Base-by-base conservation (phyloP, 2,113 vertebrate genomes). In the Tringa solitaria region DNA sequence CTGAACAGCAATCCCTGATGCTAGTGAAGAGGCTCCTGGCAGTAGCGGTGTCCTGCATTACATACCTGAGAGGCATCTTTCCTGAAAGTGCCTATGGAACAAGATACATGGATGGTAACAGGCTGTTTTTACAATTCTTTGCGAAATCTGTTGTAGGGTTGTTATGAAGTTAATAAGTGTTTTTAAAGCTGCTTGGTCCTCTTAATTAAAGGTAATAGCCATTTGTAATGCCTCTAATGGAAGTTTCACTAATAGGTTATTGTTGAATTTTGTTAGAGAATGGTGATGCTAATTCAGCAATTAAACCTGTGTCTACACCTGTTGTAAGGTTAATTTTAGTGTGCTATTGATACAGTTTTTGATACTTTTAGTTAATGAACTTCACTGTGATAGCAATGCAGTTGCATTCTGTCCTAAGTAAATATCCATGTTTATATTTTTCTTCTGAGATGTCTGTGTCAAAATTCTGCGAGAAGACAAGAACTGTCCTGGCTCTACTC, bases 11-110 rank as follows among this genome's bases (percentile, higher is more conserved):
- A 41, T 99, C 99, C 10, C 69, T 99, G 83, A 89, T 98, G 27
- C 96, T 99, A 33, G 98, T 99, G 63, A 99, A 99, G 98, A 98
- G 98, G 91, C 98, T 99, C 8, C 95, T 99, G 90, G 99, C 99
- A n/a, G 98, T 99, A 70, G 98, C 99, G 0, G 98, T 99, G 26
- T 99, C 99, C 60, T 99, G 98, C 95, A 99, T 99, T 95, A 99
- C 99, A 0, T 99, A 99, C 89, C 98, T 99, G 30, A 98, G 99
- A 82, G 99, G 99, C 17, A 98, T 99, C 90, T 99, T 99, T 77
- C 99, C 99, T 23, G 99, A 99, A 91, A 98, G 98, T 92, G 99
- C 99, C 90, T 99, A 99, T 51, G 99, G 99, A 81, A 99, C 91
- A 50, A 99, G 99, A 99, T 99, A 99, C 76, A 95, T 99, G 61